Evolutionary conservation across 2,888 invertebrate species (phyloP), one percentile per base, ranked within the genome.

Genomic region (Onchidella celtica): DNA sequence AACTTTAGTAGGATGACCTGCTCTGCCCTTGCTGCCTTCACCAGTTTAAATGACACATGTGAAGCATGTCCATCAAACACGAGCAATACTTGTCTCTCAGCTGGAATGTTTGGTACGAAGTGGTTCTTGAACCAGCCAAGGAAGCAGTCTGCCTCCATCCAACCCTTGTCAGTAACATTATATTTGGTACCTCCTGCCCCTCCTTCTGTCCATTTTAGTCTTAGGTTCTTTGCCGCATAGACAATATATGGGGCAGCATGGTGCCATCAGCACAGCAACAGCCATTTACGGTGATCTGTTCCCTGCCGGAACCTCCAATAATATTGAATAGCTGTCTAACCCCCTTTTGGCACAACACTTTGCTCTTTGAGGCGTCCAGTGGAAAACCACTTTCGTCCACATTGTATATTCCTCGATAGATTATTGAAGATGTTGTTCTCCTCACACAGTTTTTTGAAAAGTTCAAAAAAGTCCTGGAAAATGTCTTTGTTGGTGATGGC

Each of bases 1-100:
- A 47, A 75, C 81, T 70, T 81, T 29, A 74, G n/a, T 34, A 73
- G 21, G n/a, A 70, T 70, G 27, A 68, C 27, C 11, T 68, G 17
- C 6, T 34, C 29, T 14, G 14, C 11, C 3, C 36, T n/a, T 40
- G 70, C 66, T 11, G 66, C 4, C 34, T 66, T 27, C 6, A 66
- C 32, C 32, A 66, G 66, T 32, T 6, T 27, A 4, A 66, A 27
- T 29, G 29, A 29, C 6, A 66, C 32, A n/a, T 66, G 66, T 27
- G 66, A 66, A 11, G 17, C 32, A n/a, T 66, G 66, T 17, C 66
- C 70, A 27, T 70, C 70, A 40, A 70, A 70, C 3, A 70, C 40
- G n/a, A 70, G 40, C 9, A 70, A 3, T 17, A 40, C 40, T n/a
- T 36, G 40, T 34, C 66, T 66, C 32, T 66, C 66, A 4, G 17